Percentiles rank a stretch among this genome's conserved stretches.
Evolutionary conservation across 2,113 vertebrate species (phyloP).

Genomic region (Delphinus delphis): DNA sequence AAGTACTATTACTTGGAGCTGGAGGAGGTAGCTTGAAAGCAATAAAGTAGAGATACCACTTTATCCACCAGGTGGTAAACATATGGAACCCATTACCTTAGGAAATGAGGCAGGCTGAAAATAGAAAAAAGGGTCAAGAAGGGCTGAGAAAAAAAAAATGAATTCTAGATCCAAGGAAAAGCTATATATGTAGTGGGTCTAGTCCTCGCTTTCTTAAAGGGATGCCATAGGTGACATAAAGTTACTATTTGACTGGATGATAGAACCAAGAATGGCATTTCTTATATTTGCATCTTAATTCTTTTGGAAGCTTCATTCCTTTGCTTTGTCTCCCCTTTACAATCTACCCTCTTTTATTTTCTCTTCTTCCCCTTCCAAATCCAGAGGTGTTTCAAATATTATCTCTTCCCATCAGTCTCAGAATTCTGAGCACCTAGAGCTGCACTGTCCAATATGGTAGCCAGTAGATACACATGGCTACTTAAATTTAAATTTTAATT

Average conservation of each 20-base stretch:
- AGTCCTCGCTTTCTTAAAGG: background rate
- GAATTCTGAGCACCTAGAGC: background rate
- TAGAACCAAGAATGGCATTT: background rate
- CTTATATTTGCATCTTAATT: background rate
- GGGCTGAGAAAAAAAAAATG: background rate
- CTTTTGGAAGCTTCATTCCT: background rate
- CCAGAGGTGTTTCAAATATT: background rate
- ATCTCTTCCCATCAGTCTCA: background rate
- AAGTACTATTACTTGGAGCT: constrained; percentile 30
- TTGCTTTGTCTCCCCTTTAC: background rate
- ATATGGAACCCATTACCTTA: constrained; percentile 20
- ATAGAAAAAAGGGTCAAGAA: constrained; percentile 23
- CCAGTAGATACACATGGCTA: background rate
- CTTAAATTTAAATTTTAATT: background rate
- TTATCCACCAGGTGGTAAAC: constrained; percentile 18
- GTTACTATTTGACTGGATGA: background rate
- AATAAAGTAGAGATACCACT: constrained; percentile 52
- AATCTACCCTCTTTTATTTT: background rate
- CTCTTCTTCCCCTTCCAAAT: background rate
- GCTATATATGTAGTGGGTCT: background rate
- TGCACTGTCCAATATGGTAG: background rate
- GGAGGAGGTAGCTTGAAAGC: constrained; percentile 14
- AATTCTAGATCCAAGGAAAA: background rate
- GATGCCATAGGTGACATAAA: background rate
- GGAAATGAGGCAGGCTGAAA: constrained; percentile 18